Evolutionary conservation across 2,888 invertebrate genomes (phyloP).

Genomic region (Mylabris sibirica): DNA sequence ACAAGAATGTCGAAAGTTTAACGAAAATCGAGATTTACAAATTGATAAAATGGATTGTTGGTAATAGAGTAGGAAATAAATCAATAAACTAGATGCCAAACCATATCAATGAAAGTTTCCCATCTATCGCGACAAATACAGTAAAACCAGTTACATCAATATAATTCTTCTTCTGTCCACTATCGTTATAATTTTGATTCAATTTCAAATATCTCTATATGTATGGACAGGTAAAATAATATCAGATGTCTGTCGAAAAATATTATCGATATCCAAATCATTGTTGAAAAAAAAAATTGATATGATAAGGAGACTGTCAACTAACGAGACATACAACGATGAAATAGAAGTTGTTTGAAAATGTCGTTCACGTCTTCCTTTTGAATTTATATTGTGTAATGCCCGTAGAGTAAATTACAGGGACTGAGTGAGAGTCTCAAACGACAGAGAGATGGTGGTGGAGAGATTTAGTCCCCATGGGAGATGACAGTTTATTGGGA

Average conservation of each 20-base stretch:
- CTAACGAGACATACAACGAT: slow-evolving; percentile 1
- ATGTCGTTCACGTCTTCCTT: slow-evolving; percentile 54
- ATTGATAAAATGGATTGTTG: neutral
- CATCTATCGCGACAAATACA: neutral
- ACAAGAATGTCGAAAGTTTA: no score
- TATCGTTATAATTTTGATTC: neutral
- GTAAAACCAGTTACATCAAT: slow-evolving; percentile 5
- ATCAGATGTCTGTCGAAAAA: neutral
- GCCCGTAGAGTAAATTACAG: slow-evolving; percentile 55
- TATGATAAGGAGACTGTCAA: slow-evolving; percentile 2
- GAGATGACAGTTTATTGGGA: slow-evolving; percentile 61
- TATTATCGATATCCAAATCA: neutral
- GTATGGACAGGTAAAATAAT: neutral
- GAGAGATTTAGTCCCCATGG: slow-evolving; percentile 52
- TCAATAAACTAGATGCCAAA: neutral
- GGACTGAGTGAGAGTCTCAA: slow-evolving; percentile 47
- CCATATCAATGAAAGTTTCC: neutral
- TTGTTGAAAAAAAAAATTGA: neutral
- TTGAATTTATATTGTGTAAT: slow-evolving; percentile 56
- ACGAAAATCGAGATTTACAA: slow-evolving; percentile 41
- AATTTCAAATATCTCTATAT: neutral
- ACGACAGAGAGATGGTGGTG: slow-evolving; percentile 40
- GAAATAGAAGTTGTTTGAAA: slow-evolving; percentile 23
- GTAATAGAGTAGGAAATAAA: neutral
- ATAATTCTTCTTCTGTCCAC: neutral